These are phyloP conservation scores for Cremastinae sp. DNA, from an alignment of 2,888 invertebrate genomes.

Conservation along the genomic window DNA sequence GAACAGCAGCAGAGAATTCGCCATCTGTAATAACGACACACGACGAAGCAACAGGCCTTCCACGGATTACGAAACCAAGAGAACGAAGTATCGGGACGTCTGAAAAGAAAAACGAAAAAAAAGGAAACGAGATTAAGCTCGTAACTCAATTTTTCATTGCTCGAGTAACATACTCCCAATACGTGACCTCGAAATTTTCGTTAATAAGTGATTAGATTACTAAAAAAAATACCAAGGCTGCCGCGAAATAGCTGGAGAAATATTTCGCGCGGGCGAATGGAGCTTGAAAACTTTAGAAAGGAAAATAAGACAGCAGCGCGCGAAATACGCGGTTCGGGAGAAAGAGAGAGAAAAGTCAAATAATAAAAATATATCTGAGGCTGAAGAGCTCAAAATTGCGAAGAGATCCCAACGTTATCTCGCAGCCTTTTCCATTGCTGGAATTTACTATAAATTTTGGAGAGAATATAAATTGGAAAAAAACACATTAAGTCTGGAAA, in stretches of 20 bases:
- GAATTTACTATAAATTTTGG: slow-evolving; percentile 33
- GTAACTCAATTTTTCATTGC: slow-evolving; percentile 40
- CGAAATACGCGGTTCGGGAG: not conserved
- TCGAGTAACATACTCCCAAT: no score
- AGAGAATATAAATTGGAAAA: slow-evolving; percentile 6
- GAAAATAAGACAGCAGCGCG: slow-evolving; percentile 10
- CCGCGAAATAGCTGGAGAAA: no score
- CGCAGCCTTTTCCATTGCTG: slow-evolving; percentile 21
- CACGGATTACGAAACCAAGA: slow-evolving; percentile 83
- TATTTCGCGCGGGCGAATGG: no score
- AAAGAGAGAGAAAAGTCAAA: slow-evolving; percentile 30
- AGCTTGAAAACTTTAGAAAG: slow-evolving; percentile 33
- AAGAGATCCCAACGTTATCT: slow-evolving; percentile 20
- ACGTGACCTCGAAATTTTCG: no score
- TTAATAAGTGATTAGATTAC: not conserved
- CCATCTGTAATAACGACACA: slow-evolving; percentile 79
- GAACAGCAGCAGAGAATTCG: slow-evolving; percentile 76
- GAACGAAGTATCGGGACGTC: slow-evolving; percentile 84
- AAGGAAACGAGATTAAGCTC: slow-evolving; percentile 45
- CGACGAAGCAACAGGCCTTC: slow-evolving; percentile 79
- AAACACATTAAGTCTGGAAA: not conserved
- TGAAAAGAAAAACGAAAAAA: slow-evolving; percentile 72
- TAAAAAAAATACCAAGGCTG: not conserved
- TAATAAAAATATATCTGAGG: slow-evolving; percentile 45
- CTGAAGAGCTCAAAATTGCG: slow-evolving; percentile 36